Evolutionary conservation across 2,113 vertebrate genomes (phyloP), one percentile per base, ranked within the genome.

Genomic region (Dipodomys stephensi): DNA sequence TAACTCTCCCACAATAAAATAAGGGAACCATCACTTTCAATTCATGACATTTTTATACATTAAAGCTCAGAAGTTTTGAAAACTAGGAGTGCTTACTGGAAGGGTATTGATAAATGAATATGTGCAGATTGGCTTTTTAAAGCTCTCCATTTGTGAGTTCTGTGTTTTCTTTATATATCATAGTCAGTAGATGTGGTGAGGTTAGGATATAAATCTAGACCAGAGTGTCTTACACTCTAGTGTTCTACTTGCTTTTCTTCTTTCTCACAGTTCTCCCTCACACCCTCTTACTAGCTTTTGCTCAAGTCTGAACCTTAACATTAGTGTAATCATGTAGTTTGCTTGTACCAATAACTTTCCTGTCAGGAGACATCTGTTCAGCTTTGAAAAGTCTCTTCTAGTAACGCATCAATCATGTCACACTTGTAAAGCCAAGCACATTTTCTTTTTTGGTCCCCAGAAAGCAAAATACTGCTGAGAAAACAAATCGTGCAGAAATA

Each of bases 341-440:
- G 18, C 87, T 97, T 94, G 88, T 92, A 81, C 90, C 96, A 94
- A 95, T 96, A 96, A 94, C 94, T 92, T 95, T 88, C 96, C 94
- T 95, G 94, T 97, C 90, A 96, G 85, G 79, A 96, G 96, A 96
- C 93, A 96, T 97, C 94, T 96, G 93, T 88, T 95, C 60, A 4
- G 32, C 94, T 96, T 95, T 88, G 96, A 96, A 95, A 95, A 88
- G 92, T 39, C 87, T 94, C 35, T 94, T 82, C 79, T 77, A 92
- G 87, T 82, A 91, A 97, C 94, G 85, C 93, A 97, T 96, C 97
- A 93, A 94, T 97, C 96, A 95, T 94, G 81, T 93, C 89, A 91
- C 74, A 91, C 92, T 96, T 91, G 77, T 91, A 94, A 97, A 83
- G 93, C 85, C 88, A 96, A 96, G 83, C 87, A 90, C 62, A 84